These are phyloP conservation scores for Urocynchramus pylzowi DNA, from an alignment of 2,113 vertebrate species.

Conservation along the genomic window DNA sequence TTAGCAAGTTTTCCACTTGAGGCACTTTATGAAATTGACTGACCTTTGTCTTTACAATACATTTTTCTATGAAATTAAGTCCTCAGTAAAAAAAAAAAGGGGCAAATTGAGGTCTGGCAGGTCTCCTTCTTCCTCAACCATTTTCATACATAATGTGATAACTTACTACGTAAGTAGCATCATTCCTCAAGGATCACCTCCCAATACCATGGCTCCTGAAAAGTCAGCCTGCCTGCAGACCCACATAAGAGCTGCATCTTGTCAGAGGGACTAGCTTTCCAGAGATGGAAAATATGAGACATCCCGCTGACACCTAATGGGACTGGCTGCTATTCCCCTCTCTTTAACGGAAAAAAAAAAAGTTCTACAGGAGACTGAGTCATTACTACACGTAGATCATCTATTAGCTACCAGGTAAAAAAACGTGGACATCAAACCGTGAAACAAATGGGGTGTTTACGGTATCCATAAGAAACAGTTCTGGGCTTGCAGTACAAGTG, in stretches of 20 bases:
- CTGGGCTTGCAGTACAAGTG: background rate
- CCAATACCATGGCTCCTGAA: background rate
- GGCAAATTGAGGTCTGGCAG: background rate
- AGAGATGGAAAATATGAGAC: background rate
- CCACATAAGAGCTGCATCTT: background rate
- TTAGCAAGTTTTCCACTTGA: background rate
- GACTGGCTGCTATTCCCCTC: background rate
- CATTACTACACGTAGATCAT: background rate
- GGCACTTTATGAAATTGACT: background rate
- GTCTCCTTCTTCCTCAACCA: background rate
- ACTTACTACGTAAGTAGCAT: background rate
- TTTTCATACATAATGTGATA: background rate
- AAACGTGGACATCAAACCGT: background rate
- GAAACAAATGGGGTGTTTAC: background rate
- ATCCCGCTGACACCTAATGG: background rate
- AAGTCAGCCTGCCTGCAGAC: background rate
- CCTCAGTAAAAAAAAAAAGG: background rate
- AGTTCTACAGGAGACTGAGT: background rate
- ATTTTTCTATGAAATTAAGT: background rate
- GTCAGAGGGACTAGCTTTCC: background rate
- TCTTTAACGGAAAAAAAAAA: background rate
- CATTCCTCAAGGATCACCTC: background rate
- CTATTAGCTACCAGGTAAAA: background rate
- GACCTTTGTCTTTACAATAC: background rate
- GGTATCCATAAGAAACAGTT: background rate